Conservation (phyloP, 2,797 vertebrate genomes). For the Melanotaenia parkinsoni region DNA sequence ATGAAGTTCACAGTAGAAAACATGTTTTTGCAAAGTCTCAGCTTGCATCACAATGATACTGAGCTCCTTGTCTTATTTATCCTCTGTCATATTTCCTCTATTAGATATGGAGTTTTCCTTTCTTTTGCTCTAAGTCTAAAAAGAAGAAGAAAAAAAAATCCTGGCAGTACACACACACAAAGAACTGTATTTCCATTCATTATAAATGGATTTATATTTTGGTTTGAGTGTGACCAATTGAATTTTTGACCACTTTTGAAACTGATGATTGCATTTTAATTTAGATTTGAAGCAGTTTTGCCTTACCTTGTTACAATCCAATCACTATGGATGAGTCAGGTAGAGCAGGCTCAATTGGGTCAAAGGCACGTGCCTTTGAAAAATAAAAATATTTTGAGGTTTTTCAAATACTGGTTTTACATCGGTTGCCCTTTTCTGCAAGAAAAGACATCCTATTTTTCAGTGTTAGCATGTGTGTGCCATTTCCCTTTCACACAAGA, state of each 20-base stretch:
- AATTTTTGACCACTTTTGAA: slow-evolving; percentile 52
- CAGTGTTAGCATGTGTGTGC: slow-evolving; percentile 40
- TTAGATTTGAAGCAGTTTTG: slow-evolving; percentile 37
- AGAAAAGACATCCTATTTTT: background rate
- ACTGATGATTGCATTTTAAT: slow-evolving; percentile 41
- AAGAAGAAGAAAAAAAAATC: background rate
- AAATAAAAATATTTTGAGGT: slow-evolving; percentile 23
- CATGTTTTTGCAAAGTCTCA: slow-evolving; percentile 6
- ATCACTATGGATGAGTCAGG: background rate
- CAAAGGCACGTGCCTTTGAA: slow-evolving; percentile 28
- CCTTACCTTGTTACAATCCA: slow-evolving; percentile 42
- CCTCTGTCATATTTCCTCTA: slow-evolving; percentile 32
- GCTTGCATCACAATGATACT: background rate
- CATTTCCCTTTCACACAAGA: background rate
- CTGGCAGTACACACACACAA: slow-evolving; percentile 3
- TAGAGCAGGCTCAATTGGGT: slow-evolving; percentile 13
- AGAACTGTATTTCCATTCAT: slow-evolving; percentile 43
- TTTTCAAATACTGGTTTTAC: slow-evolving; percentile 30
- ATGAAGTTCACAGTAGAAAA: slow-evolving; percentile 13
- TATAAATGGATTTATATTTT: slow-evolving; percentile 47
- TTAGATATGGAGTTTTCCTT: slow-evolving; percentile 30
- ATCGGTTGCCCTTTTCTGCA: slow-evolving; percentile 33
- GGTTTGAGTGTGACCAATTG: slow-evolving; percentile 38
- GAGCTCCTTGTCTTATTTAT: slow-evolving; percentile 34
- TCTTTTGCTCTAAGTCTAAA: slow-evolving; percentile 25